phyloP scores from a whole-genome alignment of 2,797 vertebrate species.

The Falco cherrug region DNA sequence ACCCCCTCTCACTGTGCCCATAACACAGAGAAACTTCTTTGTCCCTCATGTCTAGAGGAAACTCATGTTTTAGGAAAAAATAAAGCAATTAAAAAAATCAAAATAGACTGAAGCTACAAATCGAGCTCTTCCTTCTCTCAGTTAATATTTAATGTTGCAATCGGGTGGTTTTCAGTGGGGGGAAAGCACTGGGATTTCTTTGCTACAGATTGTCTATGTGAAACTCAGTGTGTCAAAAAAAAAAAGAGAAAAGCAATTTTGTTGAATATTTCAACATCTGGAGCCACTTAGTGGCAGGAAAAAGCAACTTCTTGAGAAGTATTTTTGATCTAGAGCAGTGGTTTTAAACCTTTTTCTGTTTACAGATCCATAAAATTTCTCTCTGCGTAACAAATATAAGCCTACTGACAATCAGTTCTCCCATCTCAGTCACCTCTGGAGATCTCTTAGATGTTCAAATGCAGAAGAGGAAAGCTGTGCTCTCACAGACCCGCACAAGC shows the following conservation, averaged over 20 bases:
- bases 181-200: background rate
- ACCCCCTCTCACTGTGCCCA: background rate
- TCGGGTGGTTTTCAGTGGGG: background rate
- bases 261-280: conserved; percentile 77
- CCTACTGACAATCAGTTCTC: background rate
- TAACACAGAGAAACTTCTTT: background rate
- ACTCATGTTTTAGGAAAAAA: background rate
- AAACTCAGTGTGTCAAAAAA: conserved; percentile 4
- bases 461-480: background rate
- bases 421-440: background rate
- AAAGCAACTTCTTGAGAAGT: conserved; percentile 63
- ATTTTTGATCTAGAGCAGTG: conserved; percentile 40
- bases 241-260: conserved; percentile 47
- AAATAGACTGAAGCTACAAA: conserved; percentile 22
- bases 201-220: conserved; percentile 36
- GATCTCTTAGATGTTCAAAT: background rate
- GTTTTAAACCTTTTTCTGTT: conserved; percentile 35
- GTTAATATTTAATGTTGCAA: conserved; percentile 66
- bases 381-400: background rate
- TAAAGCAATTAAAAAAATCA: background rate
- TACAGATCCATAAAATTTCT: conserved; percentile 14
- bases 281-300: conserved; percentile 72
- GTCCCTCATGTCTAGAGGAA: background rate
- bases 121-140: background rate
- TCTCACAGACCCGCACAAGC: background rate